Evolutionary conservation across 2,113 vertebrate species (phyloP).

Genomic region (Dicaeum eximium): DNA sequence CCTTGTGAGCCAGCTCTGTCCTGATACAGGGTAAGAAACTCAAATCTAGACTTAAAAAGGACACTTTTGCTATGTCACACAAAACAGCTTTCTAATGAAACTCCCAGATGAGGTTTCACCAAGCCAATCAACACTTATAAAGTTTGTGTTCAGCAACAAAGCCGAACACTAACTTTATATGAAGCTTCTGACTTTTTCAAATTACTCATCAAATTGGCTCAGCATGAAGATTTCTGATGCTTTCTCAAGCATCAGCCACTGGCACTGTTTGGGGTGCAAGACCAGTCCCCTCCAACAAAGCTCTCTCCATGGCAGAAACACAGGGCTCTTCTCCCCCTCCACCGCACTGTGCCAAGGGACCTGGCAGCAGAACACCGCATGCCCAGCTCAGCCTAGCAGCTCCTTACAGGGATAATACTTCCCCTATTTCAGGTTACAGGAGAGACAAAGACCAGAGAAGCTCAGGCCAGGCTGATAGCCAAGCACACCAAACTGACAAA

Average conservation of each 20-base stretch:
- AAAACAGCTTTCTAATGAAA: background rate
- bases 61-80: background rate
- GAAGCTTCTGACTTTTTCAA: background rate
- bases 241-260: background rate
- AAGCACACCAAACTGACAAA: background rate
- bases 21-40: background rate
- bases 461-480: fast-evolving
- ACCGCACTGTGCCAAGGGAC: background rate
- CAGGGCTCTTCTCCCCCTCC: background rate
- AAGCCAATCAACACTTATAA: background rate
- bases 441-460: background rate
- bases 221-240: background rate
- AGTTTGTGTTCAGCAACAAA: background rate
- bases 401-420: background rate
- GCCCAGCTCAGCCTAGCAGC: background rate
- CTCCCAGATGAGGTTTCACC: background rate
- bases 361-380: background rate
- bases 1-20: background rate
- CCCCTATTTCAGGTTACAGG: background rate
- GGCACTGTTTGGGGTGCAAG: background rate
- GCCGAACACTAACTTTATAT: background rate
- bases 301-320: background rate
- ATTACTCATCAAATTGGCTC: background rate
- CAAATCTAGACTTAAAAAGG: background rate
- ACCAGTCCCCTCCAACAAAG: background rate